Evolutionary conservation across 30 jellyfish, hydroid and myxozoan species (phyloP).

Genomic region (Rhopilema esculentum): DNA sequence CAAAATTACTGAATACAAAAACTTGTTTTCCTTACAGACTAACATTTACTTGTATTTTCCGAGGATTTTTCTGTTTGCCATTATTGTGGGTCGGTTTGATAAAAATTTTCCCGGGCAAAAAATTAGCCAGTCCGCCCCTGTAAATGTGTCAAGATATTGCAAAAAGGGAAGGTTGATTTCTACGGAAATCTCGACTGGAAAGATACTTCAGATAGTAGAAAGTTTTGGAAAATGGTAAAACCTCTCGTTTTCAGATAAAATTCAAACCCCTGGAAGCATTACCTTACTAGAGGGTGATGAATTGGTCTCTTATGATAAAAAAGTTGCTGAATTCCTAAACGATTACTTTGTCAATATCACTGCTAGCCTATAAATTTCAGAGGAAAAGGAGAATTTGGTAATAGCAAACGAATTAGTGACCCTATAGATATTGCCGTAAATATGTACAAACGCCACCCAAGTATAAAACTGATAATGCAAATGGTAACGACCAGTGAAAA

Average conservation of each 20-base stretch:
- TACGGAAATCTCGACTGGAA: constrained; percentile 12
- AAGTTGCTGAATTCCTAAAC: constrained; percentile 17
- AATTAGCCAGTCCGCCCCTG: too few relatives aligned
- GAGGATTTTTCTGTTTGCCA: too few relatives aligned
- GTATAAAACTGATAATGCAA: background rate
- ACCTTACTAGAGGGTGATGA: constrained; percentile 3
- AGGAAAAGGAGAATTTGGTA: constrained; percentile 13
- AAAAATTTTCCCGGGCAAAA: too few relatives aligned
- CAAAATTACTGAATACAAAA: too few relatives aligned
- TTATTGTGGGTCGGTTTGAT: too few relatives aligned
- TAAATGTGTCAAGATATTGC: constrained; percentile 20
- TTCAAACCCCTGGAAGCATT: constrained; percentile 8
- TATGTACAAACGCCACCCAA: constrained; percentile 23
- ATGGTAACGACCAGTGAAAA: background rate
- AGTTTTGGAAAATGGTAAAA: constrained; percentile 25
- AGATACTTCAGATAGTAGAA: too few relatives aligned
- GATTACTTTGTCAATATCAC: constrained; percentile 20
- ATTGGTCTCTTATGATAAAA: constrained; percentile 2
- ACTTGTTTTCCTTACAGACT: too few relatives aligned
- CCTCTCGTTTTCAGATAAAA: constrained; percentile 31
- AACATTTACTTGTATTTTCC: too few relatives aligned
- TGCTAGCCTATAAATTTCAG: constrained; percentile 15
- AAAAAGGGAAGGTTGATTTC: constrained; percentile 19
- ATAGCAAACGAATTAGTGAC: background rate
- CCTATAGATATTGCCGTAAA: constrained; percentile 21